Conservation (phyloP, 2,888 invertebrate genomes). For the Plagiodera versicolora region DNA sequence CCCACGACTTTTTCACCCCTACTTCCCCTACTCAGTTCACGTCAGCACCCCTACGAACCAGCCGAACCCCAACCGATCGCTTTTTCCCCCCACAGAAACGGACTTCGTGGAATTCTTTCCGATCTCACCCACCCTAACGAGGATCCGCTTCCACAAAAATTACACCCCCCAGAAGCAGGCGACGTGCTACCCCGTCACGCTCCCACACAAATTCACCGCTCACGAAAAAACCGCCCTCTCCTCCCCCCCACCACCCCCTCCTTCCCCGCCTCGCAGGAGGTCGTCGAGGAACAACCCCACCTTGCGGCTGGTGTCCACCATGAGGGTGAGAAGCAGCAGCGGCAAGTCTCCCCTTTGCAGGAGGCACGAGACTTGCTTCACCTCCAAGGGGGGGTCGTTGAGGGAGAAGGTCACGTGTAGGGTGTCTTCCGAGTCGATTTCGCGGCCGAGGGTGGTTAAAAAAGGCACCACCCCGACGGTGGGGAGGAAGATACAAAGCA, state of each 20-base stretch:
- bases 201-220: conserved; percentile 59
- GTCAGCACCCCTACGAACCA: conserved; percentile 20
- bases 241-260: conserved; percentile 57
- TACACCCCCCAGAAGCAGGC: conserved; percentile 59
- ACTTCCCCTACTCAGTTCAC: conserved; percentile 28
- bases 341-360: conserved; percentile 46
- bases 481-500: conserved; percentile 53
- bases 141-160: conserved; percentile 73
- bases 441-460: conserved; percentile 39
- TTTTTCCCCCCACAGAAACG: conserved; percentile 62
- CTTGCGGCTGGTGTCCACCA: conserved; percentile 64
- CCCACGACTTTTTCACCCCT: conserved; percentile 10
- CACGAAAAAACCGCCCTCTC: conserved; percentile 65
- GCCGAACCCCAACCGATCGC: conserved; percentile 14
- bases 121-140: conserved; percentile 77
- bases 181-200: conserved; percentile 64
- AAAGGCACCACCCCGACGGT: conserved; percentile 53
- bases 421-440: conserved; percentile 51
- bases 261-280: conserved; percentile 74
- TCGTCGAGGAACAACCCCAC: conserved; percentile 76
- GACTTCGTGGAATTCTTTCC: conserved; percentile 81
- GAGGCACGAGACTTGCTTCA: conserved; percentile 59
- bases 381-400: conserved; percentile 63
- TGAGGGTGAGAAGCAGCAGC: conserved; percentile 50
- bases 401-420: conserved; percentile 66